Base-by-base conservation (phyloP, 2,113 vertebrate genomes). In the Megaleporinus macrocephalus region DNA sequence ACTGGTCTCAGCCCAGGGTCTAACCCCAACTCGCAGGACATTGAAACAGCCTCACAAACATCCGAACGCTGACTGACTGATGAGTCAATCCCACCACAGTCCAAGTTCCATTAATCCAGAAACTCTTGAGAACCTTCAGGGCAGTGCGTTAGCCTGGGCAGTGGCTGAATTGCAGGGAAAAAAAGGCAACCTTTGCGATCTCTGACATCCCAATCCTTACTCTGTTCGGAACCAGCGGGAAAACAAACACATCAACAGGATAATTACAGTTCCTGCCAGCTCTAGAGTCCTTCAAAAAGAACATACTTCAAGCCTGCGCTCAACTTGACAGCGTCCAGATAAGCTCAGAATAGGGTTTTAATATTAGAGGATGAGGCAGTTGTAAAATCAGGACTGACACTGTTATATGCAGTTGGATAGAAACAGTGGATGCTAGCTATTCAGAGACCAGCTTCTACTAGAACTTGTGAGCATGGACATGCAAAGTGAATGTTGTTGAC, bases 221-320 rank as follows among this genome's bases (percentile, higher is more conserved):
- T 27, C 16, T 68, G 2, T 57, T 29, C 14, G 3, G 61, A 55
- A 74, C 27, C 59, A 53, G 16, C 24, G 6, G 61, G 47, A 57
- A 73, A 73, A 65, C 79, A 81, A 81, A 74, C 79, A 74, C 71
- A 74, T 27, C 20, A 27, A 41, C 47, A 41, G 71, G 33, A 74
- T 81, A 75, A 81, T 81, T 81, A 81, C 72, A 75, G 79, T 24
- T 57, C 29, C 72, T 57, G 79, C 20, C 71, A 30, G n/a, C 41
- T 59, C 24, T 14, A 41, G 26, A 24, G 51, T 14, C 62, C 61
- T 61, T 81, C 47, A 75, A 27, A 75, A 79, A 59, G 49, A 79
- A 30, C 36, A 36, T 15, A 47, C 26, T 49, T n/a, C 9, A 80
- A 44, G n/a, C n/a, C 44, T 22, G 79, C 3, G 53, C 68, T 41